A percentile compares a stretch with the other conserved stretches of the same genome.
These are phyloP conservation scores for Thereva unica DNA, from an alignment of 2,888 invertebrate species.

Conservation along the genomic window DNA sequence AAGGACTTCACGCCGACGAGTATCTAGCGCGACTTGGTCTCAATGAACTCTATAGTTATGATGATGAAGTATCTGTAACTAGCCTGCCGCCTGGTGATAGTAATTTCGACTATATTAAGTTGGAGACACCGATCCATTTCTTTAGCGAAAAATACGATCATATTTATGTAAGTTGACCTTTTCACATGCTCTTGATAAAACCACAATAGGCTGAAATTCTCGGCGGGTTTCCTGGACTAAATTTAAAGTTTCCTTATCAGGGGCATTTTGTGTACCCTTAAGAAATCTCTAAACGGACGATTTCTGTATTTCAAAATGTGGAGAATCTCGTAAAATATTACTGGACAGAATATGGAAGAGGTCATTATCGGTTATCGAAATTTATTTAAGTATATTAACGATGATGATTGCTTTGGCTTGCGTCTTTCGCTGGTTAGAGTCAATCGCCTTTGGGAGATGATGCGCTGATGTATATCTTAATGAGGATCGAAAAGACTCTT, in stretches of 20 bases:
- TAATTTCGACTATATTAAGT: conserved; percentile 50
- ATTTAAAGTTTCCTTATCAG: no score
- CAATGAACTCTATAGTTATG: conserved; percentile 38
- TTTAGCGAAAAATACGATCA: conserved; percentile 75
- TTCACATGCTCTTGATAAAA: conserved; percentile 16
- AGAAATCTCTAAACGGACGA: no score
- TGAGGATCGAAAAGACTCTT: background rate
- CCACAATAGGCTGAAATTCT: conserved; percentile 4
- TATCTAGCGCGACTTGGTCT: conserved; percentile 1
- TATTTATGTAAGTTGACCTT: conserved; percentile 75
- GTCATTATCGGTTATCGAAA: conserved; percentile 41
- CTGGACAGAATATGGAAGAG: conserved; percentile 10
- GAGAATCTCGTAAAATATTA: no score
- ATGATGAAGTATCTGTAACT: conserved; percentile 36
- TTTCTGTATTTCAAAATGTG: no score
- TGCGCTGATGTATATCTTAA: no score
- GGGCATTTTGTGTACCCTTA: no score
- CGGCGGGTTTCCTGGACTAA: no score
- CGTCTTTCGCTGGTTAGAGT: conserved; percentile 20
- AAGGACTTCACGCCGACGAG: background rate
- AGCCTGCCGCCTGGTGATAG: conserved; percentile 53
- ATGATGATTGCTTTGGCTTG: no score
- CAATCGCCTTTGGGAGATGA: conserved; percentile 5
- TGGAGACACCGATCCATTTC: conserved; percentile 70
- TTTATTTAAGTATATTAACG: conserved; percentile 17